These are phyloP conservation scores for Lepus timidus DNA, from an alignment of 2,113 vertebrate genomes.

Conservation along the genomic window DNA sequence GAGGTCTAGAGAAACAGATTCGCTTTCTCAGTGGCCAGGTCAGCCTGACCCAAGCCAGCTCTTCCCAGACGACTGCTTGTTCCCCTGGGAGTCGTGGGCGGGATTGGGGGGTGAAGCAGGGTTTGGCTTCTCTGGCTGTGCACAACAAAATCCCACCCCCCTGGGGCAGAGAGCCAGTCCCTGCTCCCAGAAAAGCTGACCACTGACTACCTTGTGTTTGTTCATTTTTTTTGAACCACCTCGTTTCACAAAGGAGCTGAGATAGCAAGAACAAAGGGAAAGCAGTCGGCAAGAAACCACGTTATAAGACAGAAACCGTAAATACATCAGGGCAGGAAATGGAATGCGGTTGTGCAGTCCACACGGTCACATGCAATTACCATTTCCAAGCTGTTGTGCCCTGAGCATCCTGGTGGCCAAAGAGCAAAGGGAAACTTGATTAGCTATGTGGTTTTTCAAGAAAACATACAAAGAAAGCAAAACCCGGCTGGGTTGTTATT, in stretches of 20 bases:
- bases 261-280: neutral
- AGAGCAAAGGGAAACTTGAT: slow-evolving; percentile 21
- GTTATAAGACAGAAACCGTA: neutral
- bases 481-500: neutral
- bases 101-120: neutral
- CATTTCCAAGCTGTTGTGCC: neutral
- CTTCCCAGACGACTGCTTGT: neutral
- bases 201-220: neutral
- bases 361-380: neutral
- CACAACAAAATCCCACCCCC: neutral
- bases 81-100: neutral
- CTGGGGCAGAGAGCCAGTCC: neutral
- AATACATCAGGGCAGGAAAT: neutral
- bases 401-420: neutral
- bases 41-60: neutral
- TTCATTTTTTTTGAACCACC: neutral
- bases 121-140: neutral
- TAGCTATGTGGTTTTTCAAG: neutral
- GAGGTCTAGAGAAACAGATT: neutral
- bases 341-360: neutral
- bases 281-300: neutral
- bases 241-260: neutral
- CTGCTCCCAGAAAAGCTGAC: neutral
- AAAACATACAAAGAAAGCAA: slow-evolving; percentile 23
- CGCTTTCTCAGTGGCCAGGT: neutral